phyloP scores from a whole-genome alignment of 2,113 vertebrate species.

The Trichomycterus rosablanca region DNA sequence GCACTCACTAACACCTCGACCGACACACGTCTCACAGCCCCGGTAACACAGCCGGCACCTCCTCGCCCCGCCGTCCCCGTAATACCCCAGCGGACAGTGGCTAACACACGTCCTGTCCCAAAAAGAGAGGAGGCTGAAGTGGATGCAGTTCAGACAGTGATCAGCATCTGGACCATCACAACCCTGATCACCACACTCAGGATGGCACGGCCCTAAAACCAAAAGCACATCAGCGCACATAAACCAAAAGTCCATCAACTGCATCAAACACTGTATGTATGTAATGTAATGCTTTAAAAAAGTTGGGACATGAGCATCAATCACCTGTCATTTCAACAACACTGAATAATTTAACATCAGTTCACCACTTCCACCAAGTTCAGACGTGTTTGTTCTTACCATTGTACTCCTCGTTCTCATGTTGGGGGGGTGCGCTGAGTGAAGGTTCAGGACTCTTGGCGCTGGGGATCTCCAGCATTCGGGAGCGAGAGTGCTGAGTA shows the following conservation, averaged over 20 bases:
- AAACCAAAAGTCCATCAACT: too few species aligned
- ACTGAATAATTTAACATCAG: too few species aligned
- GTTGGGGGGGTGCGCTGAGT: conserved; percentile 58
- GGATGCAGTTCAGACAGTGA: conserved; percentile 86
- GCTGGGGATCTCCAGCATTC: conserved; percentile 56
- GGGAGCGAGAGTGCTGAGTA: conserved; percentile 56
- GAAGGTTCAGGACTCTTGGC: conserved; percentile 50
- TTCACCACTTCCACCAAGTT: too few species aligned
- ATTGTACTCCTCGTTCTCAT: conserved; percentile 69
- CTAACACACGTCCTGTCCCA: conserved; percentile 77
- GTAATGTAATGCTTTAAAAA: too few species aligned
- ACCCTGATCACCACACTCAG: conserved; percentile 81
- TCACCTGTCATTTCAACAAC: too few species aligned
- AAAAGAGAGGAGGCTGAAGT: conserved; percentile 71
- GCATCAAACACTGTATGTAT: too few species aligned
- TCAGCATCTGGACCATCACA: conserved; percentile 78
- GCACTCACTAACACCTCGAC: conserved; percentile 63
- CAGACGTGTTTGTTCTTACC: too few species aligned
- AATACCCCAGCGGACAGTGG: conserved; percentile 75
- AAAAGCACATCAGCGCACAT: background rate
- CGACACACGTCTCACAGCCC: conserved; percentile 78
- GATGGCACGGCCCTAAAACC: conserved; percentile 76
- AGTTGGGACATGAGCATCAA: too few species aligned
- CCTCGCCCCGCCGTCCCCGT: conserved; percentile 61
- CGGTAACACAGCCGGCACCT: conserved; percentile 76